Evolutionary conservation across 2,797 vertebrate genomes (phyloP), one percentile per base, ranked within the genome.

Genomic region (Hephaestus fuliginosus): DNA sequence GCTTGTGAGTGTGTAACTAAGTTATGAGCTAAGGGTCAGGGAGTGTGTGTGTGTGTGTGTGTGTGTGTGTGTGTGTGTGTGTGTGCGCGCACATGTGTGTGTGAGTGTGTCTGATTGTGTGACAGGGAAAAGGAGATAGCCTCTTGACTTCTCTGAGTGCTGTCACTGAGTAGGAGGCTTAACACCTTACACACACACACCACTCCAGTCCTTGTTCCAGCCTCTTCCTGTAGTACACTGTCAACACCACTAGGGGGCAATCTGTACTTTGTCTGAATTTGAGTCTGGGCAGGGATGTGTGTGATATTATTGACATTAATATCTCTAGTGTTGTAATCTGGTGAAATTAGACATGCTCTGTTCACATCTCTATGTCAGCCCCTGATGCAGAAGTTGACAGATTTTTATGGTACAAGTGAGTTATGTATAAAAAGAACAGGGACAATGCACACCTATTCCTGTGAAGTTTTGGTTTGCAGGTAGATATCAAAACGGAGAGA

Each of bases 131-230:
- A 68, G 55, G 51, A 81, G 86, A 88, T 83, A 82, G 75, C 76
- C 78, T 84, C 79, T 83, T 85, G 76, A 81, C 83, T 83, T 80
- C 30, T 53, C 36, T 60, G 77, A 86, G 84, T 78, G 81, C 74
- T 86, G 72, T 86, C 68, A 67, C n/a, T 78, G 86, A 81, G 80
- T 41, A 52, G 46, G n/a, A 74, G 70, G 49, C 53, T 84, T 74
- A 60, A 71, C 77, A 57, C 61, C 76, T 68, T 71, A 76, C 73
- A 7, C 30, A 33, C 46, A 64, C 25, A 60, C 65, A 69, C 43
- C 14, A 63, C 48, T 43, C 39, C 5, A 53, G 39, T 39, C 33
- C 25, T 51, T 22, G 5, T 43, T 60, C 43, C 28, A 12, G 28
- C 41, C 51, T 48, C 43, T 51, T 66, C 43, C 51, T 73, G 69